Evolutionary conservation across 2,113 vertebrate genomes (phyloP).

Genomic region (Datnioides undecimradiatus): DNA sequence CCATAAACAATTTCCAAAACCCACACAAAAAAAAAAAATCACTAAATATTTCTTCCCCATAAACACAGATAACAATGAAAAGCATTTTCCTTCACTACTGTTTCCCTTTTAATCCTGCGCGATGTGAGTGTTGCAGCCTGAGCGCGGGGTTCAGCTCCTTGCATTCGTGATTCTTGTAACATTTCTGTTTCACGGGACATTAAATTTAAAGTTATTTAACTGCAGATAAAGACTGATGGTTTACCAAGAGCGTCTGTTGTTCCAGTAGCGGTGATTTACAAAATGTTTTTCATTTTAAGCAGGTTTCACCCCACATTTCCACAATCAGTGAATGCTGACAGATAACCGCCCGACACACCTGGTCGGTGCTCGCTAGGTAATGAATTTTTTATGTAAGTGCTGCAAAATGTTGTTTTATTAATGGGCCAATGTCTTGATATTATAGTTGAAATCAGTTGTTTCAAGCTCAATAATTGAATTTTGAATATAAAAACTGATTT

Average conservation of each 20-base stretch:
- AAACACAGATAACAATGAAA: slow-evolving; percentile 17
- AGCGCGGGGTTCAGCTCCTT: neutral
- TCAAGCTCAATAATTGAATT: no score
- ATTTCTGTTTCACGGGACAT: neutral
- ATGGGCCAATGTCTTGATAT: no score
- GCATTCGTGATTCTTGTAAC: neutral
- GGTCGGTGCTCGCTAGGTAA: no score
- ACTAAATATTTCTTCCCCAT: slow-evolving; percentile 18
- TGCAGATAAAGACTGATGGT: neutral
- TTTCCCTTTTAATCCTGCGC: neutral
- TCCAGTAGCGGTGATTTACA: neutral
- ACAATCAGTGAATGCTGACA: no score
- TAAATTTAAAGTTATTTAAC: neutral
- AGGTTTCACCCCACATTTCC: no score
- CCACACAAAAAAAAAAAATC: neutral
- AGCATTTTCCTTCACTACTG: slow-evolving; percentile 12
- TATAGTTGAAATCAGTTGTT: no score
- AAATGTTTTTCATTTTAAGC: neutral
- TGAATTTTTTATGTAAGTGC: no score
- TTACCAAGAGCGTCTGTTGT: neutral
- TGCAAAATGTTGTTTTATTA: no score
- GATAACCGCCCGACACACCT: no score
- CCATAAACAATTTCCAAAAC: slow-evolving; percentile 45
- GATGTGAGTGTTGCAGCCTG: neutral
- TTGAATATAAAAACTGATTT: no score